These are phyloP conservation scores for Venustoraphidia nigricollis DNA, from an alignment of 2,888 invertebrate genomes.

Conservation along the genomic window DNA sequence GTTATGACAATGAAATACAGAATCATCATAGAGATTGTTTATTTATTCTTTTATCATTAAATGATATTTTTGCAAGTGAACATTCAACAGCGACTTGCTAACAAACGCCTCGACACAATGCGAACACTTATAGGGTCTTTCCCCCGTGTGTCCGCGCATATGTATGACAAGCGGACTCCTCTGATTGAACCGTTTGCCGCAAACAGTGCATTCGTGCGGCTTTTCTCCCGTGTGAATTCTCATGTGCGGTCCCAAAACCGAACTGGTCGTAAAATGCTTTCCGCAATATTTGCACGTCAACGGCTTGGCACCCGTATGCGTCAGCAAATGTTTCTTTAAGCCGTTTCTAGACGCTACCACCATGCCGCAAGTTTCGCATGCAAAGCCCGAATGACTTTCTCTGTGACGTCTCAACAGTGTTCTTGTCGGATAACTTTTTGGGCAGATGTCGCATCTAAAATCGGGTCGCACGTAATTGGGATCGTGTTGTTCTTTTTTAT, in stretches of 20 bases:
- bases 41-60: no score
- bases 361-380: conserved; percentile 30
- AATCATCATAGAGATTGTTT: no score
- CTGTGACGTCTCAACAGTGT: background rate
- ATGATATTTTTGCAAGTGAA: no score
- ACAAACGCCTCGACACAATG: background rate
- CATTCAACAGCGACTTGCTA: no score
- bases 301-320: conserved; percentile 25
- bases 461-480: no score
- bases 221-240: conserved; percentile 11
- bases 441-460: conserved; percentile 3
- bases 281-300: conserved; percentile 22
- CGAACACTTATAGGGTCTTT: conserved; percentile 8
- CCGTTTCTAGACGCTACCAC: conserved; percentile 28
- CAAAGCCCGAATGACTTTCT: conserved; percentile 11
- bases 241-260: background rate
- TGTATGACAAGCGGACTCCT: conserved; percentile 14
- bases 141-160: conserved; percentile 11
- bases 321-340: conserved; percentile 26
- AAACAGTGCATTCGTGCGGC: conserved; percentile 21
- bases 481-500: no score
- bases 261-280: background rate
- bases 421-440: conserved; percentile 4
- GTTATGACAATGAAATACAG: no score
- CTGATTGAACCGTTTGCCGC: conserved; percentile 18